phyloP scores from a whole-genome alignment of 2,797 vertebrate genomes.

The Tamandua tetradactyla region DNA sequence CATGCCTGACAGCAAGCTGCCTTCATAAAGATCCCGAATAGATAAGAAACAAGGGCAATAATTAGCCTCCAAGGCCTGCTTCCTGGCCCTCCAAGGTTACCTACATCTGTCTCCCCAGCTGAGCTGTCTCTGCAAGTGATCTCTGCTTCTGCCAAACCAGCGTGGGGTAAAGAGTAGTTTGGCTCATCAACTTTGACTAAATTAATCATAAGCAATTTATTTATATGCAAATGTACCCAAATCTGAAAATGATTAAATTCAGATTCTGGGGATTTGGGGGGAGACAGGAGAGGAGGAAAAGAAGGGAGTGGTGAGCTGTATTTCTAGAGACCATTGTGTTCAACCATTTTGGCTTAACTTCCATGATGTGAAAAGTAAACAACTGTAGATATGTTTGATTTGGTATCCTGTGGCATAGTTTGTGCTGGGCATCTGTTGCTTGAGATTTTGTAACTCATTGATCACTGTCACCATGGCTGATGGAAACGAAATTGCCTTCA shows the following conservation, averaged over 20 bases:
- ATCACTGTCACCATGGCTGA: slow-evolving; percentile 1
- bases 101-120: not conserved
- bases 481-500: slow-evolving; percentile 39
- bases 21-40: not conserved
- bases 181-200: not conserved
- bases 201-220: slow-evolving; percentile 7
- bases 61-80: not conserved
- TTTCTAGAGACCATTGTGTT: slow-evolving; percentile 14
- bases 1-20: not conserved
- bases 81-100: not conserved
- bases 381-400: not conserved
- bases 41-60: not conserved
- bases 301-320: not conserved
- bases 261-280: not conserved
- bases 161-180: not conserved
- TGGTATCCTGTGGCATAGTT: not conserved
- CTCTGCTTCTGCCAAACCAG: not conserved
- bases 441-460: slow-evolving; percentile 3
- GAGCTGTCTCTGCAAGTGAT: not conserved
- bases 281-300: not conserved
- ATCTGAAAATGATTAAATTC: slow-evolving; percentile 24
- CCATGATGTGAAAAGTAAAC: slow-evolving; percentile 3
- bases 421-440: not conserved
- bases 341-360: not conserved
- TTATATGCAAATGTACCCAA: slow-evolving; percentile 1